Conservation (phyloP, 2,797 vertebrate genomes). For the Phalloptychus januarius region DNA sequence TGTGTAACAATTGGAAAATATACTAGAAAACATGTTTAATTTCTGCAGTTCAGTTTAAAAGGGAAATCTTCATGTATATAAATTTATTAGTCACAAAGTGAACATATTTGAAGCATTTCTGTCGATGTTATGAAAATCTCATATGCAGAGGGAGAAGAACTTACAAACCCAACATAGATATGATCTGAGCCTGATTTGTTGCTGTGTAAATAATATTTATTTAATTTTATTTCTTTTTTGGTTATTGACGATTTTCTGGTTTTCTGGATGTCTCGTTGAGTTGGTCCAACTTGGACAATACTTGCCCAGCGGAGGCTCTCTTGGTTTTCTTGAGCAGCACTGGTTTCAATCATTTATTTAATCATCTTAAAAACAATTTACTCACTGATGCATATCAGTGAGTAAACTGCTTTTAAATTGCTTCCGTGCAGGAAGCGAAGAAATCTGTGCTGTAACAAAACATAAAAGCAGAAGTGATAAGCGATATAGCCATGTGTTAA, state of each 20-base stretch:
- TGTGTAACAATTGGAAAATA: neutral
- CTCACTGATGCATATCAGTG: neutral
- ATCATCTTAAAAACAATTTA: neutral
- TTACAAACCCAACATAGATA: neutral
- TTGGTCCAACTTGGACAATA: neutral
- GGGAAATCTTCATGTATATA: neutral
- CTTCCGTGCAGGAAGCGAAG: conserved; percentile 7
- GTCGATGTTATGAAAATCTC: neutral
- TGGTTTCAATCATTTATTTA: conserved; percentile 4
- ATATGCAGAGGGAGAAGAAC: neutral
- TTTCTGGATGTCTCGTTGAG: neutral
- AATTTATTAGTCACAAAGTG: neutral
- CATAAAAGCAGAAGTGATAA: conserved; percentile 51
- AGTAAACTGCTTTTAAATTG: neutral
- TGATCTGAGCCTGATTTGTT: neutral
- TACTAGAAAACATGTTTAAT: neutral
- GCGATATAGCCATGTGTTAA: conserved; percentile 51
- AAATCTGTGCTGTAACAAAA: conserved; percentile 35
- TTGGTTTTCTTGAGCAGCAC: neutral
- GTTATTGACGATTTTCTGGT: neutral
- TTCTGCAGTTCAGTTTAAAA: neutral
- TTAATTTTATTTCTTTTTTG: neutral
- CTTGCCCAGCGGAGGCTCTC: neutral
- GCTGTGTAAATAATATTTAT: neutral
- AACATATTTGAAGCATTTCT: neutral